Evolutionary conservation across 1,140 invertebrate species (phyloP).

Genomic region (Trichonephila clavipes): DNA sequence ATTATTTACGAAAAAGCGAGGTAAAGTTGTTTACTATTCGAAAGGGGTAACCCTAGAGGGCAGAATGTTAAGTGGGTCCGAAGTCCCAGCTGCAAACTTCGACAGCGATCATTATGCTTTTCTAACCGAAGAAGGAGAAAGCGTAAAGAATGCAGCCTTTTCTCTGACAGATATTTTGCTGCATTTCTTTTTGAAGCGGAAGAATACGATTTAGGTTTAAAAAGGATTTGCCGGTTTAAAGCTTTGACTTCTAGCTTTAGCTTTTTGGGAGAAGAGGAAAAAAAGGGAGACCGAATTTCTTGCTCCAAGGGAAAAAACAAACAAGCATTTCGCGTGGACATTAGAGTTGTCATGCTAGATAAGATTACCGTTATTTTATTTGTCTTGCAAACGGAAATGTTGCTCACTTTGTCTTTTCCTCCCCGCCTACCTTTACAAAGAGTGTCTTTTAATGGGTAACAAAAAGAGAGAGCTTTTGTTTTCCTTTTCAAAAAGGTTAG

Average conservation of each 20-base stretch:
- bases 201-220: conserved; percentile 76
- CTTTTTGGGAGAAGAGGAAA: conserved; percentile 26
- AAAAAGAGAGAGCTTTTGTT: conserved; percentile 13
- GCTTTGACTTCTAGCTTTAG: conserved; percentile 73
- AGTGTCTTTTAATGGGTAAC: conserved; percentile 56
- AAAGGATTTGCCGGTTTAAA: conserved; percentile 76
- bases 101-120: conserved; percentile 69
- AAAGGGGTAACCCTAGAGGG: conserved; percentile 63
- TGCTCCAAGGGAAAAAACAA: conserved; percentile 53
- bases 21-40: conserved; percentile 12
- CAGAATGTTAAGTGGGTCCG: conserved; percentile 54
- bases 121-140: neutral
- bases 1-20: neutral
- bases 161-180: conserved; percentile 53
- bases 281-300: conserved; percentile 40
- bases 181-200: conserved; percentile 64
- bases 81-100: conserved; percentile 25
- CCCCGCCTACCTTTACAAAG: neutral
- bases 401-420: neutral
- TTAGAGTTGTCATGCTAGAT: conserved; percentile 71
- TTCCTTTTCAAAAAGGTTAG: neutral
- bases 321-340: conserved; percentile 71
- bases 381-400: conserved; percentile 62
- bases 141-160: conserved; percentile 40
- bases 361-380: conserved; percentile 76